Evolutionary conservation across 2,113 vertebrate species (phyloP), one percentile per base, ranked within the genome.

Genomic region (Salminus brasiliensis): DNA sequence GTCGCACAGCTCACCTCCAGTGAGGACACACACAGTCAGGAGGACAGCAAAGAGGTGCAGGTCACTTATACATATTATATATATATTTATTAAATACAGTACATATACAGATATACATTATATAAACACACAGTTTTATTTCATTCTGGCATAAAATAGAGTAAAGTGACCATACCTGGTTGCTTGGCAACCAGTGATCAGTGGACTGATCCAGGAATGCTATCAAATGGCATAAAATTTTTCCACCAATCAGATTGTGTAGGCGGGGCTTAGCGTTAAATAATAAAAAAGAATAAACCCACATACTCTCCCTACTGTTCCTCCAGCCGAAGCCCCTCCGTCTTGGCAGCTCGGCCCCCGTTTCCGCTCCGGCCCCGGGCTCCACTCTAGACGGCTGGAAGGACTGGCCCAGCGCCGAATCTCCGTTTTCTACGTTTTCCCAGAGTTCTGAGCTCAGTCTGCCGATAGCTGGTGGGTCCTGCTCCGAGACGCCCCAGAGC

Each of bases 381-480:
- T 93, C 95, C 25, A 93, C 94, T 55, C 53, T 85, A 1, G 95
- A 96, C 85, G 95, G 94, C 88, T 96, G 95, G 95, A 97, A 95
- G 84, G 94, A 96, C 74, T 96, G 94, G 95, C 93, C 94, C 76
- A 94, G 86, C 15, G 94, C 94, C 0, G 95, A 95, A 88, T 96
- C 95, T 2, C 95, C 95, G 0, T 95, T 95, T 80, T 95, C 94
- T 2, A 94, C 95, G 0, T 95, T 95, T 80, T 95, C 94, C 3
- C 95, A 95, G 90, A 94, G 93, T 87, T 95, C 95, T 0, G 95
- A 96, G 86, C 88, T 95, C 83, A 95, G 94, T 85, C 68, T 95
- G 72, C 95, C 93, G 0, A 94, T 93, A 78, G 93, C 94, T 4
- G 94, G 93, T 0, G 47, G 47, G 1, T 49, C 47, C 84, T 92